phyloP scores from a whole-genome alignment of 2,797 vertebrate genomes.

The Micropoecilia bifurca region DNA sequence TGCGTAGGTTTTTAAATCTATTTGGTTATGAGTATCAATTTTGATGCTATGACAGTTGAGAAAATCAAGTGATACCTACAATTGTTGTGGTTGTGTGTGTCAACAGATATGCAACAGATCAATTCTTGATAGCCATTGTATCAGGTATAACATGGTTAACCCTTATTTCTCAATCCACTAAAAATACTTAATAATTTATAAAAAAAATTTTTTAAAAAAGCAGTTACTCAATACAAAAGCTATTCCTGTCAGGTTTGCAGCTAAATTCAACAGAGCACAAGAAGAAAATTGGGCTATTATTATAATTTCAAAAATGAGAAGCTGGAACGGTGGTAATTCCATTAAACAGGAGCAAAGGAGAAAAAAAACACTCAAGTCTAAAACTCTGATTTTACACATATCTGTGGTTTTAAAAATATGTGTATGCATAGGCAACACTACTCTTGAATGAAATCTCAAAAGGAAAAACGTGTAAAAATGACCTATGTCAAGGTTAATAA shows the following conservation, averaged over 20 bases:
- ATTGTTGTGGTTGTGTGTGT: neutral
- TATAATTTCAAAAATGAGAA: slow-evolving; percentile 28
- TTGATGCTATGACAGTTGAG: neutral
- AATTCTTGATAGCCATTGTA: neutral
- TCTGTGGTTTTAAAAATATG: neutral
- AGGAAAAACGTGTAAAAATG: neutral
- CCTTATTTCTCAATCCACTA: slow-evolving; percentile 16
- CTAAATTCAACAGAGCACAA: neutral
- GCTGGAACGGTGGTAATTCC: slow-evolving; percentile 23
- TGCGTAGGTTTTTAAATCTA: neutral
- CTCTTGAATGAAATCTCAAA: neutral
- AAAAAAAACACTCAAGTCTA: slow-evolving; percentile 22
- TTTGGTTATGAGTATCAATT: neutral
- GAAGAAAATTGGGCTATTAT: neutral
- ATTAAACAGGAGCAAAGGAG: slow-evolving; percentile 29
- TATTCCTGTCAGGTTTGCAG: neutral
- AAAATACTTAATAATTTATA: neutral
- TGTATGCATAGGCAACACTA: neutral
- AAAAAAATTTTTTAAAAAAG: neutral
- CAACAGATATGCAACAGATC: neutral
- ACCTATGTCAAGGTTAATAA: neutral
- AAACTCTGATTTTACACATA: neutral
- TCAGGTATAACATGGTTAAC: neutral
- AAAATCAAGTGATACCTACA: neutral
- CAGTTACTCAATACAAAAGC: neutral